Base-by-base conservation (phyloP, 2,797 vertebrate genomes). In the Acomys russatus region DNA sequence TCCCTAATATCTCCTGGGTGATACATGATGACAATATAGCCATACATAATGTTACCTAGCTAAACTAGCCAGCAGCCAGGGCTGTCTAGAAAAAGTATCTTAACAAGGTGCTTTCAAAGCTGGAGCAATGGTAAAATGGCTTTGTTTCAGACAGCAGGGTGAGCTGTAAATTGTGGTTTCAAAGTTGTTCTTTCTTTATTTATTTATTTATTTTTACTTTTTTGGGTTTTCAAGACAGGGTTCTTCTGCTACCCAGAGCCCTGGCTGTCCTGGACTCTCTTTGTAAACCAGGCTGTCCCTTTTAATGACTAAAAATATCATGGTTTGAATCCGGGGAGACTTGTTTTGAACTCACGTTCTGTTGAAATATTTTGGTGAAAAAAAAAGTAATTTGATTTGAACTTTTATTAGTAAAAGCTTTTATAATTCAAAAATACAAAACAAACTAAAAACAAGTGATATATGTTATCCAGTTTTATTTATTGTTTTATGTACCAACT, bases 271-370 rank as follows among this genome's bases (percentile, higher is more conserved):
- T 44, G 44, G 44, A 44, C 44, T 44, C n/a, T n/a, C 44, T 44
- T 44, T 44, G 44, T 44, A 44, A 44, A 44, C 44, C 44, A 44
- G 44, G 44, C 44, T 44, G 44, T 44, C 44, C 44, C 44, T 44
- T 63, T 96, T 92, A 89, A 49, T 66, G 25, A 86, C 11, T 77
- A 73, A 95, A 91, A 93, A 63, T 59, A 33, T 80, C 63, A 61
- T 68, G 38, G 71, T 86, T 8, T 84, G 84, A 94, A 92, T 25
- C 28, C 38, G 68, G 38, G 22, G 22, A 64, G 35, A 68, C 54
- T 94, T 86, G 22, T 3, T 91, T 84, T 88, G 61, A 15, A 71
- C 6, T 86, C 6, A 51, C 54, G 23, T 28, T 71, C 44, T 77
- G 38, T 56, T 93, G 64, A 77, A 86, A 74, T 38, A 66, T 86